phyloP scores from a whole-genome alignment of 2,797 vertebrate genomes.

The Arrhamphus sclerolepis region DNA sequence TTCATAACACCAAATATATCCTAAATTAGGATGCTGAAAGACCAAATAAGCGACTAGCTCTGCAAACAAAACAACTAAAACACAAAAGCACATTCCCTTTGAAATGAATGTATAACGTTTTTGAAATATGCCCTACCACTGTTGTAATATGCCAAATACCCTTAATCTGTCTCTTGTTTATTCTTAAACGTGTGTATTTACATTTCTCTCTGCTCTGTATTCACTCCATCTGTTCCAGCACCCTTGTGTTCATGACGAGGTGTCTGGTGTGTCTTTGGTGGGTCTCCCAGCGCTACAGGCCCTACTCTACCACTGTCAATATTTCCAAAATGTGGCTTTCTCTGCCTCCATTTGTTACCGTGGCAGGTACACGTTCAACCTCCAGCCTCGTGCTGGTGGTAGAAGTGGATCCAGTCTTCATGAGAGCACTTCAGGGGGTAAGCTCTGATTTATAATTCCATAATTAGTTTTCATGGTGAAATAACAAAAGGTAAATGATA shows the following conservation, averaged over 20 bases:
- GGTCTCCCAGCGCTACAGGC: slow-evolving; percentile 91
- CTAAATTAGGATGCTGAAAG: slow-evolving; percentile 16
- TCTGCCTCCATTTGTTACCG: slow-evolving; percentile 86
- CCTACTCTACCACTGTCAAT: slow-evolving; percentile 90
- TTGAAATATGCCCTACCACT: slow-evolving; percentile 6
- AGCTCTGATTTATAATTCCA: slow-evolving; percentile 9
- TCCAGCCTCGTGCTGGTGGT: slow-evolving; percentile 38
- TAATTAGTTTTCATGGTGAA: not conserved
- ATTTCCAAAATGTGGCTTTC: slow-evolving; percentile 88
- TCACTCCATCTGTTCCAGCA: slow-evolving; percentile 75
- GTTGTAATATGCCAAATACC: not conserved
- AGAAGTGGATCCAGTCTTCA: slow-evolving; percentile 14
- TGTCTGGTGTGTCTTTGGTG: slow-evolving; percentile 86
- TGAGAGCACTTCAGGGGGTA: slow-evolving; percentile 50
- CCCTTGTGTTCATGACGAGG: slow-evolving; percentile 92
- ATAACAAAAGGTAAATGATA: not conserved
- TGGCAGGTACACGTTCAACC: slow-evolving; percentile 83
- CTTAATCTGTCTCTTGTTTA: not conserved
- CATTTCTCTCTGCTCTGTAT: not conserved
- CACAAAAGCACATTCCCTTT: slow-evolving; percentile 14
- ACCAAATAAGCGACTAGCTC: slow-evolving; percentile 5
- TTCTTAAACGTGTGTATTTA: not conserved
- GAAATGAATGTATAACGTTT: slow-evolving; percentile 17
- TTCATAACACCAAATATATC: slow-evolving; percentile 26
- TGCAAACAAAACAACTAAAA: slow-evolving; percentile 11